Base-by-base conservation (phyloP, 2,888 invertebrate genomes). In the Lymantria monacha region DNA sequence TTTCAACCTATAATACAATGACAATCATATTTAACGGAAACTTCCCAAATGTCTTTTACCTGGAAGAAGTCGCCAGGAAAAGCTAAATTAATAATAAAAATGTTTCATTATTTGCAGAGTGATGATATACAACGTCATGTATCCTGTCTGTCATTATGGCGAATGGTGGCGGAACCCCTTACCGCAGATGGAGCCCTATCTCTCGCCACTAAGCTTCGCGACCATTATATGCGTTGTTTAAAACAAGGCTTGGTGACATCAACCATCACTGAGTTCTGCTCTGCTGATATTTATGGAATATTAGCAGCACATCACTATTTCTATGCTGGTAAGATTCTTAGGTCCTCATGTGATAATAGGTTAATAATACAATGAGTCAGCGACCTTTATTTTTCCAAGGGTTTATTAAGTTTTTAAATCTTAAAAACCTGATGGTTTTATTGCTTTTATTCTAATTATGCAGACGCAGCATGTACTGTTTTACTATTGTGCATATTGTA, bases 41-140 rank as follows among this genome's bases (percentile, higher is more conserved):
- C 2, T 3, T 22, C 22, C 2, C 22, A 22, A 2, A 22, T 22
- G 22, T 3, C 5, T 22, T 22, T 5, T 22, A 22, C 5, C 3
- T 22, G 22, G 5, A 22, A 2, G 22, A 22, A 22, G 22, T 22
- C 22, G 22, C 22, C 22, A 5, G 22, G 3, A 22, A 5, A 22
- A 22, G 22, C 22, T 22, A 7, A 8, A 30, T 7, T 33, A 33
- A 33, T 33, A 33, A 33, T 33, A 33, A 33, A 33, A 5, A 8
- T 9, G 33, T 2, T 10, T 33, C 2, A 33, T 7, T 8, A 33
- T 33, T 9, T 33, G 15, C 65, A 95, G 94, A 92, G 93, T 53
- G 93, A 95, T 66, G 95, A 96, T 82, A 95, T 97, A 93, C 96
- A 96, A 71, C 93, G 95, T 48, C 97, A 97, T 74, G 93, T 97